Percentiles rank a stretch among this genome's conserved stretches.
phyloP scores from a whole-genome alignment of 92 coral and sea anemone species.

The Heliopora coerulea region DNA sequence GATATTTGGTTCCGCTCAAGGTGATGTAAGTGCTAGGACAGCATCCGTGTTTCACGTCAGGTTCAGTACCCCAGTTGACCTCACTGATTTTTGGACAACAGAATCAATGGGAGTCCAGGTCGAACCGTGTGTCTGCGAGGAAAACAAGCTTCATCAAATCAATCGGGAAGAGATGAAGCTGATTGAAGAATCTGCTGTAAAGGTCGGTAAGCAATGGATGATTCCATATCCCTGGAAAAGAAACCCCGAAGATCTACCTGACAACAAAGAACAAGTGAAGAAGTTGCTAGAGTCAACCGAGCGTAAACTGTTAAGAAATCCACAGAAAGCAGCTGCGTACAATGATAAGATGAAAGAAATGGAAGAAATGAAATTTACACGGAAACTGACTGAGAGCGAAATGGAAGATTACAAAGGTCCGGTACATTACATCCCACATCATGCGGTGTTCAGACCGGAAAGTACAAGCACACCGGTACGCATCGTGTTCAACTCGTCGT shows the following conservation, averaged over 20 bases:
- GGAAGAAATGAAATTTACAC: constrained; percentile 54
- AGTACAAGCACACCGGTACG: constrained; percentile 51
- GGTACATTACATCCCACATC: constrained; percentile 59
- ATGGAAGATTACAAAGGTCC: constrained; percentile 54
- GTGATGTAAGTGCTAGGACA: neutral
- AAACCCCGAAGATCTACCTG: constrained; percentile 24
- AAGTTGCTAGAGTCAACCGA: constrained; percentile 54
- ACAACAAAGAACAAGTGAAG: constrained; percentile 34
- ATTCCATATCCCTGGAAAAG: constrained; percentile 57
- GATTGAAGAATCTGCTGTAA: constrained; percentile 30
- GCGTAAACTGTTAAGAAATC: constrained; percentile 36
- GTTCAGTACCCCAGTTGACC: constrained; percentile 31
- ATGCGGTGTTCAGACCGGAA: no score
- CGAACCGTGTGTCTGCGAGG: neutral
- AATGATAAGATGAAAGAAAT: constrained; percentile 56
- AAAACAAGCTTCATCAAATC: constrained; percentile 13
- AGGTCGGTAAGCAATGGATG: constrained; percentile 51
- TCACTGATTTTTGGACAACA: constrained; percentile 40
- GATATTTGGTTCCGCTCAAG: constrained; percentile 39
- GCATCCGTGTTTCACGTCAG: constrained; percentile 21
- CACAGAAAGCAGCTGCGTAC: constrained; percentile 45
- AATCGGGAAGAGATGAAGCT: constrained; percentile 1
- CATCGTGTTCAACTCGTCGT: constrained; percentile 52
- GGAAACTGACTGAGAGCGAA: constrained; percentile 50
- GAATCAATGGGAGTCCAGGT: constrained; percentile 33